phyloP scores from a whole-genome alignment of 1,140 invertebrate genomes.

The Leptinotarsa defecta region DNA sequence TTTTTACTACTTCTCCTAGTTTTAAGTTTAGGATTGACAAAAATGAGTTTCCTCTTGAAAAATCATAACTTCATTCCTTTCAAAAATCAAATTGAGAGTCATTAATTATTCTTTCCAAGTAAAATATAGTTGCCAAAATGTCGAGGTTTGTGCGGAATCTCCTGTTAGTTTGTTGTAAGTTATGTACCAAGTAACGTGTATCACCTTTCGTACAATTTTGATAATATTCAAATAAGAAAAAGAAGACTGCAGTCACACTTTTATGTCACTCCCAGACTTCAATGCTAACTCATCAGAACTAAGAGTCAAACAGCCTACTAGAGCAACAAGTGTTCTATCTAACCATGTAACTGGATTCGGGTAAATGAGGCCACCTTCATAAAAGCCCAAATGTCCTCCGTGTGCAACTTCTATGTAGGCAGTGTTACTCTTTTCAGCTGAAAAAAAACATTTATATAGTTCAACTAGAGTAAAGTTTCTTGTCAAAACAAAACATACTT shows the following conservation, averaged over 20 bases:
- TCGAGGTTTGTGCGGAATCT: not conserved
- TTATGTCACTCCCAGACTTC: slow-evolving; percentile 36
- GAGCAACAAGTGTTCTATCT: slow-evolving; percentile 78
- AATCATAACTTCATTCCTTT: not conserved
- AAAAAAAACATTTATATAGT: slow-evolving; percentile 48
- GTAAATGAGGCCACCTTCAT: slow-evolving; percentile 82
- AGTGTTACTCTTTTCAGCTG: slow-evolving; percentile 70
- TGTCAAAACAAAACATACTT: too few relatives aligned
- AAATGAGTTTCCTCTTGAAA: not conserved
- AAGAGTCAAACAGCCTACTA: slow-evolving; percentile 71
- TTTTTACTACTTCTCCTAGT: not conserved
- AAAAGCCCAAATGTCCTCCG: slow-evolving; percentile 91
- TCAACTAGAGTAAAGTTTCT: too few relatives aligned
- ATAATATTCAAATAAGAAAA: not conserved
- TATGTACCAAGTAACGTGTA: not conserved
- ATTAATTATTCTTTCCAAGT: not conserved
- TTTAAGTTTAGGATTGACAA: not conserved
- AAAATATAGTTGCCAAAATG: not conserved
- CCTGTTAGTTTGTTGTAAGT: not conserved
- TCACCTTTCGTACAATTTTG: not conserved
- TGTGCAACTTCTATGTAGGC: slow-evolving; percentile 83
- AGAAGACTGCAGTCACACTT: not conserved
- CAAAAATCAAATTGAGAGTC: too few relatives aligned
- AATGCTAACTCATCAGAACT: slow-evolving; percentile 59
- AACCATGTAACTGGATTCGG: slow-evolving; percentile 90